Conservation (phyloP, 2,797 vertebrate genomes). For the Platalea minor region DNA sequence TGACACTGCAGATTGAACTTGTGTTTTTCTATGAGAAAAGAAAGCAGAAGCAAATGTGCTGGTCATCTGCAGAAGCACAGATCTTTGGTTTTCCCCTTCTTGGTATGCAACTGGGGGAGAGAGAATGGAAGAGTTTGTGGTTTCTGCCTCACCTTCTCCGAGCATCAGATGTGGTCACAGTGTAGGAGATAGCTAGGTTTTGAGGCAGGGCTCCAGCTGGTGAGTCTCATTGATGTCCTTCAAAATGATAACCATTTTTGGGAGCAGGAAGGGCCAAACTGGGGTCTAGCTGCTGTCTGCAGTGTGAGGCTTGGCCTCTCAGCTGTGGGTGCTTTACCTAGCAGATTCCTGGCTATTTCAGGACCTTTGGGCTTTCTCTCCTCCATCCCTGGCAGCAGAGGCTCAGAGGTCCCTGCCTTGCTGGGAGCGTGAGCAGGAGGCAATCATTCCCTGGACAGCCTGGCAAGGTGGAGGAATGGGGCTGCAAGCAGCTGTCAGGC, state of each 20-base stretch:
- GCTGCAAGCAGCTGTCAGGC: not conserved
- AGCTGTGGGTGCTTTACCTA: not conserved
- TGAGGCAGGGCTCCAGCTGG: not conserved
- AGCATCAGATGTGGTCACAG: not conserved
- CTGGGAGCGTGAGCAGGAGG: not conserved
- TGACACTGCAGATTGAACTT: not conserved
- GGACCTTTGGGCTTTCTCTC: not conserved
- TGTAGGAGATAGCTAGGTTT: not conserved
- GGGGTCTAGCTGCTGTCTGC: not conserved
- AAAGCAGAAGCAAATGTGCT: slow-evolving; percentile 1
- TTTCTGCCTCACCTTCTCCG: not conserved
- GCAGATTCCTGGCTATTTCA: not conserved
- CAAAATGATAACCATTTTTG: not conserved
- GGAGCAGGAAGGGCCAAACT: not conserved
- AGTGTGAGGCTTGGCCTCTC: not conserved
- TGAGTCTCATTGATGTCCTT: not conserved
- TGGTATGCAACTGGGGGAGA: not conserved
- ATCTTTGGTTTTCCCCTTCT: not conserved
- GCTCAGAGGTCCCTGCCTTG: not conserved
- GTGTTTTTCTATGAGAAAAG: not conserved
- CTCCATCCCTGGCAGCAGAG: not conserved
- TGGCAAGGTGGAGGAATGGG: not conserved
- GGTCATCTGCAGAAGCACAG: not conserved
- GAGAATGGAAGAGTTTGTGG: not conserved
- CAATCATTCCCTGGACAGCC: not conserved